Base-by-base conservation (phyloP, 2,797 vertebrate genomes). In the Anabas testudineus region DNA sequence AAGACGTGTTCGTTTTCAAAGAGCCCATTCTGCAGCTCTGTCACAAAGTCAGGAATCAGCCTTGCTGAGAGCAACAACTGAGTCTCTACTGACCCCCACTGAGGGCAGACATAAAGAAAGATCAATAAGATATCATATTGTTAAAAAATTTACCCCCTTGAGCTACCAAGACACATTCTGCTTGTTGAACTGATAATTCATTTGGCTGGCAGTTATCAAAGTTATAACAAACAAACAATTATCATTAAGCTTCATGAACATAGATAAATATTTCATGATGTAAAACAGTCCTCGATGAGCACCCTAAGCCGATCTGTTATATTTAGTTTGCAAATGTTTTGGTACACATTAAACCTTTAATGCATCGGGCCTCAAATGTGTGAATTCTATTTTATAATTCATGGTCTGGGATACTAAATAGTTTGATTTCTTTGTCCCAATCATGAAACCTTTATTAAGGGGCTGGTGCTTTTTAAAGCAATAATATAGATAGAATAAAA, bases 211-310 rank as follows among this genome's bases (percentile, higher is more conserved):
- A 46, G 28, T 66, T 82, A 70, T 80, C 53, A 54, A 57, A 68
- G 37, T 42, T 59, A 73, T 79, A 76, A 72, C 57, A 83, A 78
- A 83, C 30, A 65, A 71, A 51, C 43, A 57, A 52, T 65, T 76
- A 63, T 51, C 42, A 74, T 78, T 70, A 72, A 71, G 63, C 37
- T 52, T 67, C 30, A 53, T 66, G 43, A 56, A 46, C 58, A 36
- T 26, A 72, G 51, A 83, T 76, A 65, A 60, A 81, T 81, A 71
- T 82, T 71, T 68, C 41, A 78, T 54, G 30, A 61, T 34, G 54
- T 56, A 48, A 74, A 71, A 57, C 58, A 63, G 34, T 69, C 24
- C 24, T 26, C 24, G 26, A 24, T 26, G 24, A 26, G 24, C 24
- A 26, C 24, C 24, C 24, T 26, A 26, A n/a, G n/a, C n/a, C n/a